Percentiles rank a stretch among this genome's conserved stretches.
phyloP scores from a whole-genome alignment of 2,888 invertebrate species.

The Pachydiplax longipennis region DNA sequence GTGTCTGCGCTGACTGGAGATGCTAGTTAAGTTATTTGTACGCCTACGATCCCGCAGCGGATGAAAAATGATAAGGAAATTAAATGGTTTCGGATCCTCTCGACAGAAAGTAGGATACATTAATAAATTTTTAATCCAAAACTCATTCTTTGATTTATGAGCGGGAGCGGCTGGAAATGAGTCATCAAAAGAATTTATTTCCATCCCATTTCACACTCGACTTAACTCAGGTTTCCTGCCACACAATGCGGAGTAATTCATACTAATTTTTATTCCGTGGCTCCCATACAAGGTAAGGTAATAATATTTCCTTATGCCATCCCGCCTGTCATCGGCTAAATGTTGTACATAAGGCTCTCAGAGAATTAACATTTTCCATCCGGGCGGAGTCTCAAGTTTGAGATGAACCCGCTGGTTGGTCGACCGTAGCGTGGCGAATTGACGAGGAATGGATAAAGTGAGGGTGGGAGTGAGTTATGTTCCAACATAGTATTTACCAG shows the following conservation, averaged over 20 bases:
- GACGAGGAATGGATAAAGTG: background rate
- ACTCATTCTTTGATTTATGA: background rate
- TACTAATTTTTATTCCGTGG: slow-evolving; percentile 15
- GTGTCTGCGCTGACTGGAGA: no score
- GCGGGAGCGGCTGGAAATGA: background rate
- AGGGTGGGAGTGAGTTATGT: background rate
- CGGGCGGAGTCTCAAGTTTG: background rate
- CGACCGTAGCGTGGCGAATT: background rate
- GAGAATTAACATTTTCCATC: background rate
- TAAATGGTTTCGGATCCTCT: no score
- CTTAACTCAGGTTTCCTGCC: slow-evolving; percentile 13
- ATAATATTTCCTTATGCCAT: slow-evolving; percentile 7
- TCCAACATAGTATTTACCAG: background rate
- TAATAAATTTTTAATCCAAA: background rate
- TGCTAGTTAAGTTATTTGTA: no score
- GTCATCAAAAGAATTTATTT: slow-evolving; percentile 12
- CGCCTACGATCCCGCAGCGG: no score
- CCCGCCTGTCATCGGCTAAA: background rate
- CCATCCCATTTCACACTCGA: background rate
- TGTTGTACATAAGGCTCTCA: background rate
- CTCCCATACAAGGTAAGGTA: background rate
- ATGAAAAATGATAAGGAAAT: no score
- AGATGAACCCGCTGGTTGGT: background rate
- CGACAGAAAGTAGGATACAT: no score
- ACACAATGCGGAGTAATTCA: background rate